Evolutionary conservation across 2,113 vertebrate species (phyloP).

Genomic region (Thryonomys swinderianus): DNA sequence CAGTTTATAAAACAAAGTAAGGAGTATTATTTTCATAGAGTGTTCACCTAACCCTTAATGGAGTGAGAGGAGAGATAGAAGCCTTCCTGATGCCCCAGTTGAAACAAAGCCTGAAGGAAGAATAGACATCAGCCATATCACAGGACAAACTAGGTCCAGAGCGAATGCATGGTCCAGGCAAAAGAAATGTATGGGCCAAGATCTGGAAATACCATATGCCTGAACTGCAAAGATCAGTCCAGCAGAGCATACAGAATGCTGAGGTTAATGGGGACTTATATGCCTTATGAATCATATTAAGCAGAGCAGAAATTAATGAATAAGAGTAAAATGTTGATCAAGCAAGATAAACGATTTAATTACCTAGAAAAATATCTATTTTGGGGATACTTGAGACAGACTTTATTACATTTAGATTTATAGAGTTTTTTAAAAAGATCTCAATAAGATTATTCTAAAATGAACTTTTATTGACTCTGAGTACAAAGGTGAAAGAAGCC

Average conservation of each 20-base stretch:
- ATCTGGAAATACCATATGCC: neutral
- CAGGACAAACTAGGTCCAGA: neutral
- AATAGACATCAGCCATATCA: neutral
- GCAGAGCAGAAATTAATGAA: slow-evolving; percentile 5
- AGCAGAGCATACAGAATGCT: neutral
- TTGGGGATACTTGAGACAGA: slow-evolving; percentile 45
- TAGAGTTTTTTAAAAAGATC: neutral
- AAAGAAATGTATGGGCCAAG: neutral
- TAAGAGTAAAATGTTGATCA: slow-evolving; percentile 53
- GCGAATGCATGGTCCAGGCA: neutral
- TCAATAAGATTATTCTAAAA: slow-evolving; percentile 49
- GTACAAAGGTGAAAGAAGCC: slow-evolving; percentile 64
- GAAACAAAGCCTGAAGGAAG: neutral
- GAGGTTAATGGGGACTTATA: neutral
- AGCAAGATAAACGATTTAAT: slow-evolving; percentile 38
- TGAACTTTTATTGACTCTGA: slow-evolving; percentile 69
- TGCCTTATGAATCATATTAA: neutral
- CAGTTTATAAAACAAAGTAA: neutral
- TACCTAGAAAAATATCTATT: slow-evolving; percentile 60
- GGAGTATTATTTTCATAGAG: neutral
- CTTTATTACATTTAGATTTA: slow-evolving; percentile 44
- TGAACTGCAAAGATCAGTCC: neutral
- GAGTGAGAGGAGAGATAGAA: neutral
- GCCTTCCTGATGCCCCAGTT: neutral
- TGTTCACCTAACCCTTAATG: neutral